These are phyloP conservation scores for Mus spicilegus DNA, from an alignment of 2,113 vertebrate species.

Conservation along the genomic window DNA sequence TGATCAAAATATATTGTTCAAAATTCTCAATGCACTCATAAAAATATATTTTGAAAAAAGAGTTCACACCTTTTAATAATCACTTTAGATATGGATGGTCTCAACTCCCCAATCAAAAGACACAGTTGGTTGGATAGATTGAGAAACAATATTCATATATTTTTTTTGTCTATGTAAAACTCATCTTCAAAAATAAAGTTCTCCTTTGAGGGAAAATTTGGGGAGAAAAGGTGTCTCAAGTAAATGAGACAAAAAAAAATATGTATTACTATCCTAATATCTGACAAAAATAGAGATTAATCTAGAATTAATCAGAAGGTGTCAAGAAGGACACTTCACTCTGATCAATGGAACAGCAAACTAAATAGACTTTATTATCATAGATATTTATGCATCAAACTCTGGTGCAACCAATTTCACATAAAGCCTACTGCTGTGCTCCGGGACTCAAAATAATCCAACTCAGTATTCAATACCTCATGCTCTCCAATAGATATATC, in stretches of 20 bases:
- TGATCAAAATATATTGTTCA: not conserved
- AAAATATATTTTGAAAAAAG: not conserved
- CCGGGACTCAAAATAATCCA: not conserved
- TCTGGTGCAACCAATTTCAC: not conserved
- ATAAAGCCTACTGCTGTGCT: not conserved
- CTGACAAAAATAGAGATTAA: not conserved
- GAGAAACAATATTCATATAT: not conserved
- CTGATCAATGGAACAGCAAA: not conserved
- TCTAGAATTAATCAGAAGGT: not conserved
- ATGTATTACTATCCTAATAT: not conserved
- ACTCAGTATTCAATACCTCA: not conserved
- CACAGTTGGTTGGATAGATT: not conserved
- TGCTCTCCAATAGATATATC: not conserved
- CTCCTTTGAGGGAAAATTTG: not conserved
- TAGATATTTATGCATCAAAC: not conserved
- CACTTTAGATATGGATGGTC: not conserved
- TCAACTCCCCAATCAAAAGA: not conserved
- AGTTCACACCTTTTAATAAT: not conserved
- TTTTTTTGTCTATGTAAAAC: not conserved
- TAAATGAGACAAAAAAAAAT: not conserved
- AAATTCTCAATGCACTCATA: not conserved
- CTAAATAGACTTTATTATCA: not conserved
- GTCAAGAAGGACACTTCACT: not conserved
- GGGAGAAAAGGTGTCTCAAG: not conserved
- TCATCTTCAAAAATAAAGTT: not conserved